A percentile compares a stretch with the other conserved stretches of the same genome.
phyloP scores from a whole-genome alignment of 2,888 invertebrate species.

The Craniophora ligustri region DNA sequence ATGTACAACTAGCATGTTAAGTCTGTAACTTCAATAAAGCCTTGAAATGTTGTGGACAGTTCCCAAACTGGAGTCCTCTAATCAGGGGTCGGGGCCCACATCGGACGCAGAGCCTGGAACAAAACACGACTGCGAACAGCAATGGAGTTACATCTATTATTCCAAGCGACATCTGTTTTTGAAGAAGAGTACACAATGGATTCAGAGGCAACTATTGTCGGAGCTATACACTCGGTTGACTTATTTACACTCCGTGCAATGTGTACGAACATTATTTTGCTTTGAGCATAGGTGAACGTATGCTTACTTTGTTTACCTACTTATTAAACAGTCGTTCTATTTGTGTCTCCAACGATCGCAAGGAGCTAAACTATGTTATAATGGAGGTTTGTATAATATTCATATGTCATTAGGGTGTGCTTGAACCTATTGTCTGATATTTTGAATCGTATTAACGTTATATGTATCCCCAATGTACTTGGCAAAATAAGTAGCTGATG shows the following conservation, averaged over 20 bases:
- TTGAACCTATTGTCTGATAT: neutral
- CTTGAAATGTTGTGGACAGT: constrained; percentile 63
- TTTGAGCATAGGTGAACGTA: constrained; percentile 36
- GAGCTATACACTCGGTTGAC: constrained; percentile 42
- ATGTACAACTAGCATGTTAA: constrained; percentile 47
- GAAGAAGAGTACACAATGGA: constrained; percentile 55
- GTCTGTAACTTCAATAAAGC: constrained; percentile 54
- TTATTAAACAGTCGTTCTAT: constrained; percentile 29
- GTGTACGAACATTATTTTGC: constrained; percentile 24
- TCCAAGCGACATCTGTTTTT: constrained; percentile 54
- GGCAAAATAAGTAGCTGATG: too few relatives aligned
- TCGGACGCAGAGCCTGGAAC: constrained; percentile 44
- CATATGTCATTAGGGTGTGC: neutral
- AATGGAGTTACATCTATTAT: constrained; percentile 56
- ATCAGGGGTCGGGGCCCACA: constrained; percentile 63
- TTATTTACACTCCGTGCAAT: constrained; percentile 41
- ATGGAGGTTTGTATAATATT: neutral
- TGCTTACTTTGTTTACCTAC: constrained; percentile 38
- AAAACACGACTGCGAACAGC: constrained; percentile 52
- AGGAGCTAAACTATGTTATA: constrained; percentile 14
- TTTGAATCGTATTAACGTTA: neutral
- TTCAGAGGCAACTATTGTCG: constrained; percentile 44
- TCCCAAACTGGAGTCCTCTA: constrained; percentile 57
- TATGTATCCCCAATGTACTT: too few relatives aligned
- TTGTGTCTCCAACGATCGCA: constrained; percentile 18